phyloP scores from a whole-genome alignment of 1,140 invertebrate genomes.

The Melipona quadrifasciata region DNA sequence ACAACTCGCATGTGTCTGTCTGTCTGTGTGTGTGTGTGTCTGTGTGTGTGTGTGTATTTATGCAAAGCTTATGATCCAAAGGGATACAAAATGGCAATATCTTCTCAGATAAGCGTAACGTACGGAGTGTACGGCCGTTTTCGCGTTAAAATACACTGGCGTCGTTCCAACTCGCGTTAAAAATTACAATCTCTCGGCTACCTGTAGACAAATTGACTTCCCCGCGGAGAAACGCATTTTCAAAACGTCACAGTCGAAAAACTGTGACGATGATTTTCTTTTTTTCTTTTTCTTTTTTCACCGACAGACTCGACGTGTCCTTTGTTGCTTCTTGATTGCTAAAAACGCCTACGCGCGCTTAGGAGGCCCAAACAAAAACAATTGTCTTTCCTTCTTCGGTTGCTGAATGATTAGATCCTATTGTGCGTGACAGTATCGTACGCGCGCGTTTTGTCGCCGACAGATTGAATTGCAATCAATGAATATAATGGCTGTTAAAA shows the following conservation, averaged over 20 bases:
- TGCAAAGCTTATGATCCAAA: conserved; percentile 11
- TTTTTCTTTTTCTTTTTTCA: background rate
- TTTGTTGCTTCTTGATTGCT: background rate
- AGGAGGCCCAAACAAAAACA: background rate
- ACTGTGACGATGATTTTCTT: background rate
- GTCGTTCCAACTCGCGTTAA: background rate
- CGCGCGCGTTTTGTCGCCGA: background rate
- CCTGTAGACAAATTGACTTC: background rate
- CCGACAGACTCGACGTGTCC: background rate
- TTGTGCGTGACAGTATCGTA: background rate
- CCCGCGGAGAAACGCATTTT: too few relatives aligned
- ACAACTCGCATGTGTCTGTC: background rate
- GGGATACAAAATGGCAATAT: background rate
- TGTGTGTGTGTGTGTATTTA: background rate
- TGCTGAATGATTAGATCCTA: background rate
- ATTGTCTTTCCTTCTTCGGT: background rate
- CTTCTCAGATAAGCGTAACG: background rate
- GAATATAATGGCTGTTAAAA: background rate
- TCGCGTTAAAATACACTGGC: conserved; percentile 16
- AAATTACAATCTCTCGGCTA: background rate
- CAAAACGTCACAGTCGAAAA: background rate
- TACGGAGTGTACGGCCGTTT: background rate
- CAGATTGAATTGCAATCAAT: background rate
- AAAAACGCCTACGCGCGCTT: background rate
- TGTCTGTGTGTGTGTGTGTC: too few relatives aligned